Conservation (phyloP, 2,888 invertebrate species). For the Calephelis perditalis region DNA sequence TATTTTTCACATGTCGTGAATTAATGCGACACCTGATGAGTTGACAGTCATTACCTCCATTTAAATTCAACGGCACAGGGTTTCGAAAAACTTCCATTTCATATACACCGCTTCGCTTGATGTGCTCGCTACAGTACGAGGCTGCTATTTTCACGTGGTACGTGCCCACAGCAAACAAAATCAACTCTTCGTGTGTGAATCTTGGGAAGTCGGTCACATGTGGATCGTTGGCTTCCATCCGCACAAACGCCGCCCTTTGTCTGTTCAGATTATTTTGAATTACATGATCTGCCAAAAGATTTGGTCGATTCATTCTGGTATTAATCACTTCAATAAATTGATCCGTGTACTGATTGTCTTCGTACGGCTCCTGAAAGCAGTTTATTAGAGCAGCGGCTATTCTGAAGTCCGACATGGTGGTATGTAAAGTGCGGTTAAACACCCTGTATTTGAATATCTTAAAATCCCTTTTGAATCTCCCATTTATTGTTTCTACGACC, state of each 20-base stretch:
- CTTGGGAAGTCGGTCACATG: conserved; percentile 6
- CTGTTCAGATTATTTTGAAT: conserved; percentile 13
- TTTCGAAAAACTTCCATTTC: too few species aligned
- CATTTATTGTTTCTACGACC: conserved; percentile 27
- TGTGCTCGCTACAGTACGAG: too few species aligned
- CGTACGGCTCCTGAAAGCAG: conserved; percentile 18
- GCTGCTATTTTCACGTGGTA: neutral
- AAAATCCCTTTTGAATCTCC: conserved; percentile 24
- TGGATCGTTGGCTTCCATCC: conserved; percentile 11
- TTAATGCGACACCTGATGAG: too few species aligned
- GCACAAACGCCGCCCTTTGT: conserved; percentile 12
- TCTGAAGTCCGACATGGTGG: conserved; percentile 21
- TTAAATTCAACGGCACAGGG: too few species aligned
- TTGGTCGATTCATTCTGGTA: neutral
- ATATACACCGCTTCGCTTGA: too few species aligned
- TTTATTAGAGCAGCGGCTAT: conserved; percentile 26
- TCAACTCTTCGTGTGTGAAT: neutral
- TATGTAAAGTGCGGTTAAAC: conserved; percentile 23
- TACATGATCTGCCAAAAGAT: conserved; percentile 14
- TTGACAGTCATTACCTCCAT: too few species aligned
- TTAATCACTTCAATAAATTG: conserved; percentile 12
- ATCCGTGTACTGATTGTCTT: conserved; percentile 1
- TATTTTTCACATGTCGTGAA: too few species aligned
- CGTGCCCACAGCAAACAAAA: conserved; percentile 7
- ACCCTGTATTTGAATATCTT: conserved; percentile 24